A percentile compares a stretch with the other conserved stretches of the same genome.
phyloP scores from a whole-genome alignment of 2,113 vertebrate species.

The Melanerpes aurifrons region DNA sequence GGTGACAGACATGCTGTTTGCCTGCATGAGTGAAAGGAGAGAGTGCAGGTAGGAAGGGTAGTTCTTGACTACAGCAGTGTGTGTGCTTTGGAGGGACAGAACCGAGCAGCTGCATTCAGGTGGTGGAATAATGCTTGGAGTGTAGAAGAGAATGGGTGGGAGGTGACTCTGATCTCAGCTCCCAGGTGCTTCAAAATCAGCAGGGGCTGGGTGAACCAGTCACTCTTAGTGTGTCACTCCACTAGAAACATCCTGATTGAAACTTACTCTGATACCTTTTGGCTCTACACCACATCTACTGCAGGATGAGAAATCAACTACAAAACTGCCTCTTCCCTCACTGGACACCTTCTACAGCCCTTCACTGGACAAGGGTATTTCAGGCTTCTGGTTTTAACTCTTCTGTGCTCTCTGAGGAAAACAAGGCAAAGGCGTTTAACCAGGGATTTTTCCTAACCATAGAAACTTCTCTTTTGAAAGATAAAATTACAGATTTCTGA shows the following conservation, averaged over 20 bases:
- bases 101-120: not conserved
- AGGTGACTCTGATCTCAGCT: not conserved
- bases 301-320: not conserved
- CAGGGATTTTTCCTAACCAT: not conserved
- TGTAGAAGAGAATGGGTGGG: not conserved
- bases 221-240: accelerated
- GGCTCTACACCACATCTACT: not conserved
- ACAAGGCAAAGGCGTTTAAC: not conserved
- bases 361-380: not conserved
- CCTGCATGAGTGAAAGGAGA: not conserved
- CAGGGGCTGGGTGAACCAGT: not conserved
- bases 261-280: not conserved
- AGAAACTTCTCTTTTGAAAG: not conserved
- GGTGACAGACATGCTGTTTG: not conserved
- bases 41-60: accelerated
- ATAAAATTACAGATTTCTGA: not conserved
- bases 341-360: not conserved
- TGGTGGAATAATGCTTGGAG: not conserved
- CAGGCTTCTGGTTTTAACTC: not conserved
- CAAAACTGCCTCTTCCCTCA: not conserved
- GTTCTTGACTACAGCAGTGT: too few relatives aligned
- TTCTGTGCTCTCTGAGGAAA: not conserved
- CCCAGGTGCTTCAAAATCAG: not conserved
- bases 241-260: not conserved
- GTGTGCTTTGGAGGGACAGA: not conserved